Base-by-base conservation (phyloP, 1,140 invertebrate genomes). In the Battus philenor region DNA sequence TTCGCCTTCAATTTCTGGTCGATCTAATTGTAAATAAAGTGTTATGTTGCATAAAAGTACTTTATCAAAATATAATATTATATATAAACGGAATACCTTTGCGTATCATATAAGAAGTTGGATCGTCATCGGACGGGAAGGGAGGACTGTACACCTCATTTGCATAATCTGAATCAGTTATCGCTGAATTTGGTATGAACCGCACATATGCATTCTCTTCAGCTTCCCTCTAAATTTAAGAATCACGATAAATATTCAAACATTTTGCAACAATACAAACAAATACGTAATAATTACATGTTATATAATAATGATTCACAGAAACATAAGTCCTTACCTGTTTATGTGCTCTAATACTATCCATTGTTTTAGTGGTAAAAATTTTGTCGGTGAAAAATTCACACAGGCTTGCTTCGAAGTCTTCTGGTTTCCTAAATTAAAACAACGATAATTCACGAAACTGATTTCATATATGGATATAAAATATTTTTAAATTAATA, bases 141-240 rank as follows among this genome's bases (percentile, higher is more conserved):
- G 92, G 91, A 17, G 93, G 91, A 71, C 89, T 91, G 68, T 93
- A 95, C n/a, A 94, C 82, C 78, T 94, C 90, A 59, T 94, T 92
- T 1, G 92, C 91, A 63, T 91, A 94, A 52, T 92, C 89, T 2
- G 89, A 88, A 51, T 91, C 88, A 1, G 88, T 88, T 54, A 92
- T 75, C 1, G 87, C 82, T 22, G 89, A 88, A 43, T 93, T 94
- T 2, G 94, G 93, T 0, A 89, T 92, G 55, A 94, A 95, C 47
- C 91, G 91, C 1, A 97, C 91, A 54, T 92, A 92, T 10, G 94
- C 94, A 51, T 94, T 76, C 54, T 88, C 86, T 27, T 89, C 87
- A 2, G 92, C 89, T 56, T 91, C 91, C 22, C 90, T 71, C 70
- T 90, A 49, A 50, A 57, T 31, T 18, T 12, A 30, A 50, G 16